Base-by-base conservation (phyloP, 2,888 invertebrate genomes). In the Alsophila aescularia region DNA sequence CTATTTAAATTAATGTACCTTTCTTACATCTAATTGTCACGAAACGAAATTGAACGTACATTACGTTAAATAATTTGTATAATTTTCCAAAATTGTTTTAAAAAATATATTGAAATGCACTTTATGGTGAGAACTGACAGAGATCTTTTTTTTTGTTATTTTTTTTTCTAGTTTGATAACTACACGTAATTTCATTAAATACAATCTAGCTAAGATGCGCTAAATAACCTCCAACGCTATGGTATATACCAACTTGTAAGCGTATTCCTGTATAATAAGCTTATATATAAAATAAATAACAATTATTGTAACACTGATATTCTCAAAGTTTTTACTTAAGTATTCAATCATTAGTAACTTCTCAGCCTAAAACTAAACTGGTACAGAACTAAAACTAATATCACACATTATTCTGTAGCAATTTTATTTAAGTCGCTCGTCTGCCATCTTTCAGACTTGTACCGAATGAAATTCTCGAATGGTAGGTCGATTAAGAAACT, bases 401-500 rank as follows among this genome's bases (percentile, higher is more conserved):
- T 90, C 89, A 90, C 90, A 90, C 86, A 67, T 72, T 69, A 77
- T 80, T 79, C 77, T 73, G 73, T 70, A 75, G 71, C 63, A 58
- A 66, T 63, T 58, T 52, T 62, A 61, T 63, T 58, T 52, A 62
- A 61, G 60, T 52, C 58, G 67, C 68, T 44, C 67, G 69, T 62
- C 67, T 70, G 66, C 69, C 64, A 66, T 67, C 65, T 58, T 64
- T 63, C 65, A 66, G 63, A 67, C 63, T 69, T 69, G 62, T 68
- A 68, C 68, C 61, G 68, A 71, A 71, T 64, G 62, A 66, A 71
- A 70, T 64, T 62, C 52, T 70, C 66, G 67, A 70, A 71, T 67
- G 74, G 76, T 78, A 77, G 75, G 77, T 73, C 77, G 69, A 69
- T 72, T 66, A 67, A 67, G 70, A 72, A 73, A 65, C 70, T 70